phyloP scores from a whole-genome alignment of 1,140 invertebrate species.

The Diprion similis region DNA sequence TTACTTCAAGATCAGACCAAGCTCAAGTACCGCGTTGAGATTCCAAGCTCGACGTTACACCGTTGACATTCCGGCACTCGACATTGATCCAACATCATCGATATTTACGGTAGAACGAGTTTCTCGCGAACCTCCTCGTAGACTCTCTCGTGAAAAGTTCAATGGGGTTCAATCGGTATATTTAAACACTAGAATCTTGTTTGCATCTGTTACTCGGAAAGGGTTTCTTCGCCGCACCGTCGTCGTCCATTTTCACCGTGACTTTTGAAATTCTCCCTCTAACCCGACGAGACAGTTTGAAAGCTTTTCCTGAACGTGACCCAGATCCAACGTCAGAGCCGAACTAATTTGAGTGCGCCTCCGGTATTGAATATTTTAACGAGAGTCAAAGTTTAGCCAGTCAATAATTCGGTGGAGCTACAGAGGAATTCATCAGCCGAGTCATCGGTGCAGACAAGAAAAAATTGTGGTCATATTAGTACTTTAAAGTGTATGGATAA shows the following conservation, averaged over 20 bases:
- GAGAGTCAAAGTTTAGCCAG: background rate
- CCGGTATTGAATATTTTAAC: conserved; percentile 1
- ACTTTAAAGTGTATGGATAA: no score
- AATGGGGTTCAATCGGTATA: background rate
- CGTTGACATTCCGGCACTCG: background rate
- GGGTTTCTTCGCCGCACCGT: background rate
- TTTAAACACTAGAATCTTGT: background rate
- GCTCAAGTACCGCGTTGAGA: background rate
- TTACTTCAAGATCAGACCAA: background rate
- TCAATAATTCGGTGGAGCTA: background rate
- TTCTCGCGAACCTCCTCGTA: background rate
- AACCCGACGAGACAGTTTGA: background rate
- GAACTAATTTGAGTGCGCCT: background rate
- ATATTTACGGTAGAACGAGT: background rate
- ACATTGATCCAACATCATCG: background rate
- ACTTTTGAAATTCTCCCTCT: background rate
- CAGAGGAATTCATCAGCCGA: background rate
- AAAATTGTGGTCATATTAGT: no score
- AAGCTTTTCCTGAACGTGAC: background rate
- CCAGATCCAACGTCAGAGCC: background rate
- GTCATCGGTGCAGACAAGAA: no score
- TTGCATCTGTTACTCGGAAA: background rate
- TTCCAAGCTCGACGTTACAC: background rate
- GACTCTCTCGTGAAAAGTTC: background rate
- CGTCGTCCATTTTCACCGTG: background rate